Evolutionary conservation across 2,888 invertebrate genomes (phyloP).

Genomic region (Exocentrus adspersus): DNA sequence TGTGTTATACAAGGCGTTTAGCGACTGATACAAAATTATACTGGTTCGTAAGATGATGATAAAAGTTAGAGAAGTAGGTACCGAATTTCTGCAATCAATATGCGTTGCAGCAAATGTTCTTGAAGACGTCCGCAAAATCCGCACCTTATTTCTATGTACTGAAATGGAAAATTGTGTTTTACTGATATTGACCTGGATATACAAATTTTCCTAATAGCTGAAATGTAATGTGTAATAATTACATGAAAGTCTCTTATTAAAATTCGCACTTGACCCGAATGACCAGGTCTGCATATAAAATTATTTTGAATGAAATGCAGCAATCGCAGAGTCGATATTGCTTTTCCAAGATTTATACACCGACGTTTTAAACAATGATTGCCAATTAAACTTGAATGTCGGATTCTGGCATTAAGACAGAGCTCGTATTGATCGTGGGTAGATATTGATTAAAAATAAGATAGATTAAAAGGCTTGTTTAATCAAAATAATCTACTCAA

Average conservation of each 20-base stretch:
- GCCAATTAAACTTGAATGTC: conserved; percentile 1
- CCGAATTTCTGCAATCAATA: too few relatives aligned
- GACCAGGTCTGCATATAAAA: conserved; percentile 9
- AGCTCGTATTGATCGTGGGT: neutral
- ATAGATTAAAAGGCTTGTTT: neutral
- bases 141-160: neutral
- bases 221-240: neutral
- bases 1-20: too few relatives aligned
- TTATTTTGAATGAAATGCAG: conserved; percentile 6
- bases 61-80: too few relatives aligned
- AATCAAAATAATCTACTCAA: neutral
- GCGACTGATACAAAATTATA: too few relatives aligned
- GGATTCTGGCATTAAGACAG: neutral
- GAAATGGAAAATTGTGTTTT: neutral
- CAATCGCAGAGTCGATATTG: neutral
- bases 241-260: conserved; percentile 13
- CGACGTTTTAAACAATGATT: neutral
- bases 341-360: neutral
- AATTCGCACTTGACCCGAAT: conserved; percentile 25
- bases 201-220: neutral
- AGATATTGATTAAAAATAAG: conserved; percentile 3
- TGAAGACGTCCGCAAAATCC: too few relatives aligned
- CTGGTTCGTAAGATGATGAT: too few relatives aligned
- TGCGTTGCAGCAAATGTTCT: too few relatives aligned
- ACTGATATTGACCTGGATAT: neutral